Percentiles rank a stretch among this genome's conserved stretches.
These are phyloP conservation scores for Meghimatium bilineatum DNA, from an alignment of 2,888 invertebrate species.

Conservation along the genomic window DNA sequence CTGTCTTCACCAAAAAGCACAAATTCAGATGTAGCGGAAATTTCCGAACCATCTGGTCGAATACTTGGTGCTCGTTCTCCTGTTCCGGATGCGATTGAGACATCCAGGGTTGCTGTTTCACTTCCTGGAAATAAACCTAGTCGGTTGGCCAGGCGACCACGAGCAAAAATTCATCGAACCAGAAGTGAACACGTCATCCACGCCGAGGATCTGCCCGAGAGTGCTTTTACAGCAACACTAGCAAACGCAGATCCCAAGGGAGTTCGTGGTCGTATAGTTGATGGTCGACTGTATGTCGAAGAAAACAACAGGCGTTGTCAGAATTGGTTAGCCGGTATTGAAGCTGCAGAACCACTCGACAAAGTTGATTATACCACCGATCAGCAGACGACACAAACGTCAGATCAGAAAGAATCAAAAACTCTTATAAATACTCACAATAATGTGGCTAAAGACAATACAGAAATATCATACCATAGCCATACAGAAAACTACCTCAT, in stretches of 20 bases:
- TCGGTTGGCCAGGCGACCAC: constrained; percentile 44
- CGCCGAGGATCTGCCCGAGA: constrained; percentile 69
- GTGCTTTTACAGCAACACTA: constrained; percentile 63
- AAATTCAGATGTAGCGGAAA: constrained; percentile 32
- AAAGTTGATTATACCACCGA: constrained; percentile 59
- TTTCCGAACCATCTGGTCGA: constrained; percentile 27
- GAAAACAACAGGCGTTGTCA: constrained; percentile 71
- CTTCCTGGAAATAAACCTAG: constrained; percentile 32
- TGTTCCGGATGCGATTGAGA: background rate
- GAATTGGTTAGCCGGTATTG: constrained; percentile 70
- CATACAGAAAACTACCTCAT: constrained; percentile 10
- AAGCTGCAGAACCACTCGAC: constrained; percentile 69
- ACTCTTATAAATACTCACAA: background rate
- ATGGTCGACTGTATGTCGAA: constrained; percentile 65
- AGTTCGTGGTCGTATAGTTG: constrained; percentile 59
- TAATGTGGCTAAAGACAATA: background rate
- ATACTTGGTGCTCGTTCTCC: constrained; percentile 25
- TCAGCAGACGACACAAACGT: constrained; percentile 28
- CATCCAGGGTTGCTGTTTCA: background rate
- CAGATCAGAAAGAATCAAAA: background rate
- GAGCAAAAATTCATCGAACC: constrained; percentile 70
- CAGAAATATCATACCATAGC: background rate
- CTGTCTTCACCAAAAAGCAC: constrained; percentile 30
- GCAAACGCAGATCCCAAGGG: constrained; percentile 70
- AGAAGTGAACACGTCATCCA: constrained; percentile 70